These are phyloP conservation scores for Xiphorhynchus elegans DNA, from an alignment of 2,113 vertebrate species.

Conservation along the genomic window DNA sequence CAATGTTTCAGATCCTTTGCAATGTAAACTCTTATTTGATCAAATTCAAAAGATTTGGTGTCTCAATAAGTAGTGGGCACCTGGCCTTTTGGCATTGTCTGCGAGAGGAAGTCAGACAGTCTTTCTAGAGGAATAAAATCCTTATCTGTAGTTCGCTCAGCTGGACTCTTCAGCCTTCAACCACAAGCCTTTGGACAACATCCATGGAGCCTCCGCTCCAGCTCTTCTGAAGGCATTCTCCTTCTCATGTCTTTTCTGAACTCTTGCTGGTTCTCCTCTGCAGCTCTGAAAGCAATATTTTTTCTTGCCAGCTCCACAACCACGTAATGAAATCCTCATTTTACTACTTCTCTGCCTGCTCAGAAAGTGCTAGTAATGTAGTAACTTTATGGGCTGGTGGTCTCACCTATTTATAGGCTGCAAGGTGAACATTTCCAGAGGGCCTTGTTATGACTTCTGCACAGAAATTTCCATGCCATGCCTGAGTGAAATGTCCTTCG, in stretches of 20 bases:
- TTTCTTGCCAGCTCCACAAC: neutral
- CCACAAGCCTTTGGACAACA: fast-evolving
- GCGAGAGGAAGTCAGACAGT: neutral
- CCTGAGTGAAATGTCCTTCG: neutral
- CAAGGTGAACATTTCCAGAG: slow-evolving; percentile 13
- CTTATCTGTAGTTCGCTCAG: neutral
- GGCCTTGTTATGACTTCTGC: neutral
- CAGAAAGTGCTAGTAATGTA: neutral
- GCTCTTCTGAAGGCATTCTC: neutral
- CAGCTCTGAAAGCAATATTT: neutral
- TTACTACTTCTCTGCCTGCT: neutral
- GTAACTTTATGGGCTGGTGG: neutral
- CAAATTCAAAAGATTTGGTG: neutral
- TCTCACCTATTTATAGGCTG: slow-evolving; percentile 49
- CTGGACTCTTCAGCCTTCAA: neutral
- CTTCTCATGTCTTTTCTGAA: neutral
- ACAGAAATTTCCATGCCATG: slow-evolving; percentile 19
- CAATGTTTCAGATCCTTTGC: neutral
- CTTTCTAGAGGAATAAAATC: neutral
- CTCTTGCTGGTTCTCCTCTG: neutral
- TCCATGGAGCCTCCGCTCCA: neutral
- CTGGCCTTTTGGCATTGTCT: neutral
- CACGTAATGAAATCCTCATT: neutral
- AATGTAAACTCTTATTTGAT: neutral
- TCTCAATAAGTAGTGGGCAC: neutral